phyloP scores from a whole-genome alignment of 2,888 invertebrate genomes.

The Megastigmus dorsalis region DNA sequence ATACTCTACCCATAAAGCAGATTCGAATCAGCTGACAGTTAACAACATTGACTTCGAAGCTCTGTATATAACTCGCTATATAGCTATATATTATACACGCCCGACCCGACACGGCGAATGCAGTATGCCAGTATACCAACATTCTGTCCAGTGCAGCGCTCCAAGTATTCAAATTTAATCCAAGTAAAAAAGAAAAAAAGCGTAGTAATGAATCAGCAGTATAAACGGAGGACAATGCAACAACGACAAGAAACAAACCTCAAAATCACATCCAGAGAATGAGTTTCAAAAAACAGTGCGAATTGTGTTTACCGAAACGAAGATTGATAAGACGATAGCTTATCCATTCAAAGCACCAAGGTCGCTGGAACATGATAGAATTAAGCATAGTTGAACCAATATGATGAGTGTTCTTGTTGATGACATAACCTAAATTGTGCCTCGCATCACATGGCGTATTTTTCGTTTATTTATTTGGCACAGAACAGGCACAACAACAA shows the following conservation, averaged over 20 bases:
- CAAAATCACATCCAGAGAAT: slow-evolving; percentile 4
- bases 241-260: neutral
- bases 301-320: neutral
- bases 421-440: slow-evolving; percentile 35
- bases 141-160: neutral
- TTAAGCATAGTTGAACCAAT: slow-evolving; percentile 13
- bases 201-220: neutral
- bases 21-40: slow-evolving; percentile 26
- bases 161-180: neutral
- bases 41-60: too few relatives aligned
- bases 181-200: neutral
- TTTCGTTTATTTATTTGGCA: neutral
- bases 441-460: neutral
- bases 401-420: slow-evolving; percentile 5
- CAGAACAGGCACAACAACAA: neutral
- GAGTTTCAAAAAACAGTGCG: neutral
- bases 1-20: slow-evolving; percentile 23
- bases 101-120: neutral
- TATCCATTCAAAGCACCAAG: neutral
- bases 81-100: too few relatives aligned
- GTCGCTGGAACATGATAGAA: slow-evolving; percentile 23
- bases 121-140: neutral
- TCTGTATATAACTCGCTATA: too few relatives aligned
- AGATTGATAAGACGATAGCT: slow-evolving; percentile 18
- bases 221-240: neutral